Conservation (phyloP, 92 coral and sea anemone genomes). For the Palythoa grandiflora region DNA sequence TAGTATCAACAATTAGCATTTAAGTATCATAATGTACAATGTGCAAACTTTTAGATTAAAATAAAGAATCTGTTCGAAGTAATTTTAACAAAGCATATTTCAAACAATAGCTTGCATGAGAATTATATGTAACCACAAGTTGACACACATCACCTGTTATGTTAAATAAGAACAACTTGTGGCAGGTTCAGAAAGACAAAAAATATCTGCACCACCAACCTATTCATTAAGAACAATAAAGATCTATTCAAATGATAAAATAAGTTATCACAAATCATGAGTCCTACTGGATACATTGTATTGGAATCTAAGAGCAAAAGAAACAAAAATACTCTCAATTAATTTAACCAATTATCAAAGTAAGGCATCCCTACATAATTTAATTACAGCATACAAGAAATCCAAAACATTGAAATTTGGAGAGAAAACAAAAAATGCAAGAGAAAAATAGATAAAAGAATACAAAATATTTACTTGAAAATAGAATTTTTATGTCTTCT, state of each 20-base stretch:
- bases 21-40: background rate
- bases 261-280: background rate
- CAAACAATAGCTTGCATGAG: conserved; percentile 3
- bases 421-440: too few species aligned
- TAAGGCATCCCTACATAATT: too few species aligned
- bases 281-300: background rate
- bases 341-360: too few species aligned
- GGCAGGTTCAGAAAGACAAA: background rate
- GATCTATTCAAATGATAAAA: background rate
- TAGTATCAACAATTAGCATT: background rate
- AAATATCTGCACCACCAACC: background rate
- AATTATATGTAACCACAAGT: conserved; percentile 4
- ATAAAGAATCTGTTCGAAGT: background rate
- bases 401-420: too few species aligned
- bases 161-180: conserved; percentile 8
- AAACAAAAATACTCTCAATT: too few species aligned
- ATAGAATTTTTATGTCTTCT: too few species aligned
- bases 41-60: background rate
- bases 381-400: too few species aligned
- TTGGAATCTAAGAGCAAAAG: background rate
- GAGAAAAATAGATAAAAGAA: too few species aligned
- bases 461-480: too few species aligned
- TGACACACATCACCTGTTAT: background rate
- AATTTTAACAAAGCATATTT: background rate
- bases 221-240: background rate